Base-by-base conservation (phyloP, 2,113 vertebrate species). In the Pelodiscus sinensis region DNA sequence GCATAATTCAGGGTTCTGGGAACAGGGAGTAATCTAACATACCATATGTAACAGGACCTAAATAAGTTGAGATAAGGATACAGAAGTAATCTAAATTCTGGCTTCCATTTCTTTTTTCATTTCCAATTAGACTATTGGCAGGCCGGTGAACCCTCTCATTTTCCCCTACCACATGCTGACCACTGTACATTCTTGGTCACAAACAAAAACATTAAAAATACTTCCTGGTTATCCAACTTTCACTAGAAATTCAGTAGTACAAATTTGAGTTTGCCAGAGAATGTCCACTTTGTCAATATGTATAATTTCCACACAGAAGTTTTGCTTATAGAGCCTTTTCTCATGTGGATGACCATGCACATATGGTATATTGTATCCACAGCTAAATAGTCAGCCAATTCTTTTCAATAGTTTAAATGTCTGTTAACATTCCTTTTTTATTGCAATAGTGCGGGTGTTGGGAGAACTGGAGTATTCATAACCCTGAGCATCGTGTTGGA, bases 401-500 rank as follows among this genome's bases (percentile, higher is more conserved):
- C 55, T 87, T 24, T 92, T 92, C 73, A 65, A 2, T 8, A 31
- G 80, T 24, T 65, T 94, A 84, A 57, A 29, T 84, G 52, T 54
- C 38, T 65, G 51, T 75, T 96, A 96, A 96, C 3, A 2, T 65
- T 91, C 18, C 9, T 58, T 73, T 92, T 56, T 91, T 90, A n/a
- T 97, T 92, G 54, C 35, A 81, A 92, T 96, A 99, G 99, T 92
- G 99, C 99, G 60, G 99, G 99, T 35, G 99, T 99, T 92, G 99
- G 99, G 96, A 99, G 99, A 95, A 99, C 99, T 60, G 99, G 99
- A 91, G 99, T 99, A 94, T 99, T 99, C 98, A 99, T 99, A 98
- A 99, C 99, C n/a, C 98, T 99, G 95, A 99, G 99, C 96, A 99
- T 99, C 82, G 99, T 99, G 90, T 98, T 99, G 98, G 99, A 99